These are phyloP conservation scores for Caenorhabditis sp. DNA, from an alignment of 2,888 invertebrate genomes.

Conservation along the genomic window DNA sequence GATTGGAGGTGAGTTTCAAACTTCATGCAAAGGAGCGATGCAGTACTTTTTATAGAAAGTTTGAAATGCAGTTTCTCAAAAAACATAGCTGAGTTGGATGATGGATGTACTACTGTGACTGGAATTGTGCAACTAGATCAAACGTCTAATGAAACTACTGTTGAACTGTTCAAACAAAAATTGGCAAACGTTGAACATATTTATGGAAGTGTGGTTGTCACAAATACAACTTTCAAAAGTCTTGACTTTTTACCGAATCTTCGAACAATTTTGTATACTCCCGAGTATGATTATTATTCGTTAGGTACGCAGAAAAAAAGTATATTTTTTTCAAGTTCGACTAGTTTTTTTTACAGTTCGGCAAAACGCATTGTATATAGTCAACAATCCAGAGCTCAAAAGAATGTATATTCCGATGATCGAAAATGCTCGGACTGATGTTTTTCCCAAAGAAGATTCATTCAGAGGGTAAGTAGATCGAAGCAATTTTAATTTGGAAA, in stretches of 20 bases:
- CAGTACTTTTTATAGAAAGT: too few relatives aligned
- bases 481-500: too few relatives aligned
- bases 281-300: neutral
- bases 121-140: neutral
- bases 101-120: neutral
- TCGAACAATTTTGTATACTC: neutral
- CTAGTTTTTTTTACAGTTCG: neutral
- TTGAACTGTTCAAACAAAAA: constrained; percentile 1
- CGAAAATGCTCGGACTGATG: neutral
- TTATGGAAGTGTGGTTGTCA: constrained; percentile 2
- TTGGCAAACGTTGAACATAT: constrained; percentile 1
- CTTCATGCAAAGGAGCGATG: too few relatives aligned
- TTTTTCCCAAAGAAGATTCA: neutral
- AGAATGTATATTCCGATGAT: neutral
- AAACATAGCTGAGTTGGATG: neutral
- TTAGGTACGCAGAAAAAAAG: neutral
- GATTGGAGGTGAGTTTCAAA: too few relatives aligned
- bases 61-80: neutral
- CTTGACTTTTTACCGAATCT: too few relatives aligned
- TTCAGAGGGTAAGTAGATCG: too few relatives aligned
- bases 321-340: neutral
- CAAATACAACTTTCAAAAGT: too few relatives aligned
- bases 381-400: neutral
- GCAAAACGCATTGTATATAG: neutral
- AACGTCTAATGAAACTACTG: neutral